Conservation (phyloP, 2,113 vertebrate genomes). For the Gymnocephalus cernua region DNA sequence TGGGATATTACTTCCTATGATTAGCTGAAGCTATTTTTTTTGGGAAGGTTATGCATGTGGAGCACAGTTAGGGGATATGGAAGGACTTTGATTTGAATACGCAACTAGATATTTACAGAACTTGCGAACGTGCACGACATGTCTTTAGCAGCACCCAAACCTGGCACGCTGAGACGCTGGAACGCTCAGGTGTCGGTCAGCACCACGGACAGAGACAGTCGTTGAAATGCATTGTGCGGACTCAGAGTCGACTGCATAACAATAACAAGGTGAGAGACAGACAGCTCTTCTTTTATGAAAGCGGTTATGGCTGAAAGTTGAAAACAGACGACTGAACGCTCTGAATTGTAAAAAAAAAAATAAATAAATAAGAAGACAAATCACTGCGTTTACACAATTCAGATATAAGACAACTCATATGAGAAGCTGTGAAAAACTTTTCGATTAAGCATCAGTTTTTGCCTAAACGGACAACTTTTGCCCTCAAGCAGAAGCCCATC, state of each 20-base stretch:
- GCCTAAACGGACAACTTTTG: background rate
- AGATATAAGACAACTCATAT: background rate
- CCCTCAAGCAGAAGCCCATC: background rate
- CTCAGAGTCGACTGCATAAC: background rate
- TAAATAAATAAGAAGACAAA: background rate
- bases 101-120: background rate
- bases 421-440: slow-evolving; percentile 28
- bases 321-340: background rate
- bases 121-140: background rate
- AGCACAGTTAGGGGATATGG: background rate
- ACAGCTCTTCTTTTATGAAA: background rate
- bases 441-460: background rate
- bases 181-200: slow-evolving; percentile 21
- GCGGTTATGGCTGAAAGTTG: background rate
- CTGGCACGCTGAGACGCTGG: background rate
- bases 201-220: slow-evolving; percentile 50
- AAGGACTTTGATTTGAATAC: background rate
- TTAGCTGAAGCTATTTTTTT: background rate
- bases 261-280: slow-evolving; percentile 1
- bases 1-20: background rate
- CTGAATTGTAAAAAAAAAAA: background rate
- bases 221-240: background rate
- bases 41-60: background rate
- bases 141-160: background rate
- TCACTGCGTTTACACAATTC: background rate